Conservation (phyloP, 2,797 vertebrate genomes). For the Sebastes dallii region DNA sequence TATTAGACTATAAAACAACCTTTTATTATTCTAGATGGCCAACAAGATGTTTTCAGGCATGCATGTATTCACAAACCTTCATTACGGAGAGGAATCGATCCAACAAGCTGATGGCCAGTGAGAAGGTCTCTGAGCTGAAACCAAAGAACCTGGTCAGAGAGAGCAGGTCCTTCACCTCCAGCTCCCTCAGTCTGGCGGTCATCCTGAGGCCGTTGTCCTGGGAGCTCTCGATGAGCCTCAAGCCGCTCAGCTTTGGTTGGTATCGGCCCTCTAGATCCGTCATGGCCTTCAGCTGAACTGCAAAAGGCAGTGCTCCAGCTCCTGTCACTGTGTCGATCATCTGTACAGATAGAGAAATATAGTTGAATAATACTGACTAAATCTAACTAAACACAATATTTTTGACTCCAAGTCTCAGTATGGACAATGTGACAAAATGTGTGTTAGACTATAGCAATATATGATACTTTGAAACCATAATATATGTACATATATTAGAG, state of each 20-base stretch:
- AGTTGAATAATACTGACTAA: neutral
- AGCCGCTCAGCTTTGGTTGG: slow-evolving; percentile 90
- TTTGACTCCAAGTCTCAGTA: neutral
- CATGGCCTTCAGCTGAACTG: slow-evolving; percentile 85
- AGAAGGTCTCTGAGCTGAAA: slow-evolving; percentile 92
- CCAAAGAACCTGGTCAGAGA: slow-evolving; percentile 95
- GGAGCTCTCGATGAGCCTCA: slow-evolving; percentile 89
- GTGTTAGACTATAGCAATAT: neutral
- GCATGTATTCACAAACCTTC: slow-evolving; percentile 84
- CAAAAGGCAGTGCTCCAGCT: slow-evolving; percentile 78
- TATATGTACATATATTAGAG: neutral
- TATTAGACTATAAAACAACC: neutral
- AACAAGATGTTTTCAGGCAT: neutral
- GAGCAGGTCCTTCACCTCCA: slow-evolving; percentile 94
- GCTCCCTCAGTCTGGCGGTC: slow-evolving; percentile 90
- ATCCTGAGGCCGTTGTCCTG: slow-evolving; percentile 93
- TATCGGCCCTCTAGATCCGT: slow-evolving; percentile 88
- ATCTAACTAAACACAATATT: neutral
- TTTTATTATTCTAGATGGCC: neutral
- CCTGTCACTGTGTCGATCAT: slow-evolving; percentile 89
- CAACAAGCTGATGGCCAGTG: slow-evolving; percentile 89
- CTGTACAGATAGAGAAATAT: slow-evolving; percentile 64
- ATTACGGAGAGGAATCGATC: slow-evolving; percentile 94
- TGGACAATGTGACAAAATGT: neutral
- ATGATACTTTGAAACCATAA: neutral